Percentiles rank a stretch among this genome's conserved stretches.
These are phyloP conservation scores for Prosapia bicincta DNA, from an alignment of 2,888 invertebrate genomes.

Conservation along the genomic window DNA sequence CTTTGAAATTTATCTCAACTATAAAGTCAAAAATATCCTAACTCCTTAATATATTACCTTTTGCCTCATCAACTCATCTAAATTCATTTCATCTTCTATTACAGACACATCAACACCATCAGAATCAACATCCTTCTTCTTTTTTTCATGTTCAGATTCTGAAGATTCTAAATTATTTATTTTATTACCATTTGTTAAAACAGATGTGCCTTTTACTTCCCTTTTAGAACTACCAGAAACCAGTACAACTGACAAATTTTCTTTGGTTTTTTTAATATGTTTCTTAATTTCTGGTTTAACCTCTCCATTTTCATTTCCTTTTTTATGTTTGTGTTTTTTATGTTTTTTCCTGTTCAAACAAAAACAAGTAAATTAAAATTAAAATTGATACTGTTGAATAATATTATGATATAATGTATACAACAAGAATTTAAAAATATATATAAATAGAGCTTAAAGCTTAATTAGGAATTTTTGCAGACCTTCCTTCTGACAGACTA, in stretches of 20 bases:
- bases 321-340: constrained; percentile 50
- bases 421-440: too few relatives aligned
- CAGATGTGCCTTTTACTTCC: constrained; percentile 46
- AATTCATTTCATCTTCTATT: constrained; percentile 80
- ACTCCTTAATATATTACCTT: constrained; percentile 62
- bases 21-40: too few relatives aligned
- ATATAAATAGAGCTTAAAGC: too few relatives aligned
- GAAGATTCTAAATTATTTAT: constrained; percentile 2
- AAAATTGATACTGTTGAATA: too few relatives aligned
- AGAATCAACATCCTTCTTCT: constrained; percentile 41
- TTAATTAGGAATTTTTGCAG: too few relatives aligned
- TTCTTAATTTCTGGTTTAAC: constrained; percentile 39
- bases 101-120: constrained; percentile 65
- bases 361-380: too few relatives aligned
- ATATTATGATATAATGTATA: too few relatives aligned
- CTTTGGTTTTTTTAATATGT: constrained; percentile 31
- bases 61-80: constrained; percentile 87
- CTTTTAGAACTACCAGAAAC: constrained; percentile 40
- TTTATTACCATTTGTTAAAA: constrained; percentile 20
- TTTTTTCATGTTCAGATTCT: constrained; percentile 18
- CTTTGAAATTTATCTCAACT: background rate
- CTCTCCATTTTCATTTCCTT: constrained; percentile 47
- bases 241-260: constrained; percentile 22
- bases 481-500: too few relatives aligned
- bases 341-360: constrained; percentile 45